These are phyloP conservation scores for Heliconius sara DNA, from an alignment of 2,888 invertebrate genomes.

Conservation along the genomic window DNA sequence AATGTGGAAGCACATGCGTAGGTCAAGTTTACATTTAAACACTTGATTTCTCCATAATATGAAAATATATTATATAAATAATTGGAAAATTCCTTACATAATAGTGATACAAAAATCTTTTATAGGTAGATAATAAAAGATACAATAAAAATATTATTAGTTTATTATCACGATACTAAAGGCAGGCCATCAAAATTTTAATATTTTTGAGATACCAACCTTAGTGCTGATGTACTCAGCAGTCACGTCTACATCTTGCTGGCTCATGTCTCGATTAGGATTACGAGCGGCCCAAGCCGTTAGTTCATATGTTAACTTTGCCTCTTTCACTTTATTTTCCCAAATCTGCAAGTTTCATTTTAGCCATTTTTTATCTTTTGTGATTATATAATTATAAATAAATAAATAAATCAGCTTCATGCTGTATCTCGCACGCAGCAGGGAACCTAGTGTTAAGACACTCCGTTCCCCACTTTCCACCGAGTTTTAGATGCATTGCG, in stretches of 20 bases:
- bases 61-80: too few species aligned
- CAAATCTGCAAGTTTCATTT: slow-evolving; percentile 79
- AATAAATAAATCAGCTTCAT: not conserved
- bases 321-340: slow-evolving; percentile 89
- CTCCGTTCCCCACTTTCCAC: too few species aligned
- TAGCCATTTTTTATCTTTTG: not conserved
- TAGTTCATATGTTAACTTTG: slow-evolving; percentile 86
- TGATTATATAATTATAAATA: slow-evolving; percentile 5
- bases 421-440: too few species aligned
- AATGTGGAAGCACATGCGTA: not conserved
- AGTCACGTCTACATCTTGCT: slow-evolving; percentile 61
- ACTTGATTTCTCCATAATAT: too few species aligned
- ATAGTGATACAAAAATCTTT: not conserved
- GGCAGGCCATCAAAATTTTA: too few species aligned
- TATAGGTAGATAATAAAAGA: too few species aligned
- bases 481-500: too few species aligned
- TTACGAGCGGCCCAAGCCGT: slow-evolving; percentile 61
- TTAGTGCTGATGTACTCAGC: slow-evolving; percentile 57
- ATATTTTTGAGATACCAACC: slow-evolving; percentile 29
- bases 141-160: too few species aligned
- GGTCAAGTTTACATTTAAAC: not conserved
- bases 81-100: too few species aligned
- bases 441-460: too few species aligned
- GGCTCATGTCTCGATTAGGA: slow-evolving; percentile 60
- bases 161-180: too few species aligned